Conservation (phyloP, 2,113 vertebrate genomes). For the Mormyrus lacerda region DNA sequence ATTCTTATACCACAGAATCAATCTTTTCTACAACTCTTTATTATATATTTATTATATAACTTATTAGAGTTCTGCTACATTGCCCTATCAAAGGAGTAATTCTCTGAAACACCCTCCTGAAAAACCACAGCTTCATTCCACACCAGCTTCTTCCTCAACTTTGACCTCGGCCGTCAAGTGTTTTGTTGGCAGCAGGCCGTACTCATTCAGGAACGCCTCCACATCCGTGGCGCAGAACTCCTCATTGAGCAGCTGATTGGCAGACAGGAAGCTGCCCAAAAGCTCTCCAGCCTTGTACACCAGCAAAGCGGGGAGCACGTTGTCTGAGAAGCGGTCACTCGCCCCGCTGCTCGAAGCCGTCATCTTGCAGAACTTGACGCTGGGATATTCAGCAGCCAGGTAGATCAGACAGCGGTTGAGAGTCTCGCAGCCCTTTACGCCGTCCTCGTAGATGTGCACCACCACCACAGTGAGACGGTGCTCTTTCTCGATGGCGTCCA, state of each 20-base stretch:
- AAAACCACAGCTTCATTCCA: constrained; percentile 55
- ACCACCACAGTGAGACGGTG: constrained; percentile 76
- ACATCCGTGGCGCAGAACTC: constrained; percentile 90
- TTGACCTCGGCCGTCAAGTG: constrained; percentile 56
- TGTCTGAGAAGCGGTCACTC: constrained; percentile 76
- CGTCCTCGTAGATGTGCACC: constrained; percentile 83
- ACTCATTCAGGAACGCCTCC: constrained; percentile 87
- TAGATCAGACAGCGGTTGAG: constrained; percentile 79
- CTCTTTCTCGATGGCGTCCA: constrained; percentile 87
- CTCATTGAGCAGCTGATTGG: constrained; percentile 75
- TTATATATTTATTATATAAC: neutral
- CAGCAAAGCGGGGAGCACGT: constrained; percentile 81
- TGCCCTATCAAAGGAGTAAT: constrained; percentile 20
- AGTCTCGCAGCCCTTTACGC: constrained; percentile 75
- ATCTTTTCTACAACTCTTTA: neutral
- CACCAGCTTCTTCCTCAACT: constrained; percentile 61
- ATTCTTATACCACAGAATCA: neutral
- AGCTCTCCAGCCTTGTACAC: constrained; percentile 93
- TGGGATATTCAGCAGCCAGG: constrained; percentile 76
- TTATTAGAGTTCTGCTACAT: constrained; percentile 12
- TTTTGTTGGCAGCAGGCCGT: constrained; percentile 85
- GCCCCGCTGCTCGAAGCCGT: constrained; percentile 77
- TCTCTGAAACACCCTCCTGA: neutral
- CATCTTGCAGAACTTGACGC: constrained; percentile 91
- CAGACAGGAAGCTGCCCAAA: constrained; percentile 84